Conservation (phyloP, 1,140 invertebrate species). For the Hormaphis cornu region DNA sequence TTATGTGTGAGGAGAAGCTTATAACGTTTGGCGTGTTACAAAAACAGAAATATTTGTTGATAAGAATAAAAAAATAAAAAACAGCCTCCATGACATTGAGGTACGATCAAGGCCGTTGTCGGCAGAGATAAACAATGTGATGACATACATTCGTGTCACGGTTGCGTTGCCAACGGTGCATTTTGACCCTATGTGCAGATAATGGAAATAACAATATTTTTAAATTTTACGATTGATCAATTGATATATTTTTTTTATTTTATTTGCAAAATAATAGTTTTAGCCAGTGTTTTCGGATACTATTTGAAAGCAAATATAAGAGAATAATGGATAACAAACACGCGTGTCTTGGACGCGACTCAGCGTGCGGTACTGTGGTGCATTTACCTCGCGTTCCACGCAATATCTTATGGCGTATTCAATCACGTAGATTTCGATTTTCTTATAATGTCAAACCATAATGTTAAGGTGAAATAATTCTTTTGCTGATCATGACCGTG, state of each 20-base stretch:
- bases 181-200: conserved; percentile 3
- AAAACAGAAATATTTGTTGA: background rate
- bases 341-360: too few species aligned
- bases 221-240: background rate
- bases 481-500: background rate
- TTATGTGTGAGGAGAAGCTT: background rate
- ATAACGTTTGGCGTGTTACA: background rate
- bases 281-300: too few species aligned
- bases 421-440: background rate
- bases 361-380: too few species aligned
- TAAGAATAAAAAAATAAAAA: background rate
- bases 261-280: background rate
- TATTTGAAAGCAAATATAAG: too few species aligned
- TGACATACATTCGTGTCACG: conserved; percentile 26
- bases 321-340: too few species aligned
- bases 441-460: background rate
- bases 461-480: too few species aligned
- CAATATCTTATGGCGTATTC: background rate
- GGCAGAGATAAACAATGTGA: background rate
- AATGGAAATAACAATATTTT: conserved; percentile 14
- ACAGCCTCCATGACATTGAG: conserved; percentile 22
- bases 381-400: too few species aligned
- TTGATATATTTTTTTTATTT: too few species aligned
- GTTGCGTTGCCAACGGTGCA: background rate
- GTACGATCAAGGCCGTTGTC: background rate